Evolutionary conservation across 2,113 vertebrate species (phyloP).

Genomic region (Triplophysa siluroides): DNA sequence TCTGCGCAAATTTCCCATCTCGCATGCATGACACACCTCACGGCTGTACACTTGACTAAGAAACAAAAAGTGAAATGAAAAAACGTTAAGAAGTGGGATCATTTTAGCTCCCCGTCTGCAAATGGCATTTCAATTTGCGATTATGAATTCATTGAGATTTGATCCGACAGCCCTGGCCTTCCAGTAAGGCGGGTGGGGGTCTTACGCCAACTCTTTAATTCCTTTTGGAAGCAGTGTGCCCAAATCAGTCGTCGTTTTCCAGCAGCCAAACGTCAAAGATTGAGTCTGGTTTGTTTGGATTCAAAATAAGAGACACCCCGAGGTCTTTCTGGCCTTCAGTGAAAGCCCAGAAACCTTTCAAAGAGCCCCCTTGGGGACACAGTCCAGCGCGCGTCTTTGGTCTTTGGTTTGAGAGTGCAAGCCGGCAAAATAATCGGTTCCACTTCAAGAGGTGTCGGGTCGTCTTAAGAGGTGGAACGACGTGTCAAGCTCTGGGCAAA

Average conservation of each 20-base stretch:
- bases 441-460: neutral
- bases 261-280: conserved; percentile 23
- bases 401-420: conserved; percentile 16
- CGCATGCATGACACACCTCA: conserved; percentile 8
- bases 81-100: conserved; percentile 17
- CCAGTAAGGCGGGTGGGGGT: neutral
- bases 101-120: conserved; percentile 27
- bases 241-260: conserved; percentile 21
- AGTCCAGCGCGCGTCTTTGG: neutral
- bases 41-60: conserved; percentile 1
- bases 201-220: conserved; percentile 37
- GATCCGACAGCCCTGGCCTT: conserved; percentile 31
- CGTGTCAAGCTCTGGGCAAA: conserved; percentile 15
- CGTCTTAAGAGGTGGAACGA: conserved; percentile 22
- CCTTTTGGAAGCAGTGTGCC: conserved; percentile 14
- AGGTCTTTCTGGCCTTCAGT: conserved; percentile 2
- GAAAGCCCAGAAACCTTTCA: neutral
- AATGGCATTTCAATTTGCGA: conserved; percentile 15
- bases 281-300: conserved; percentile 31
- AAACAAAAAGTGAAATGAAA: conserved; percentile 6
- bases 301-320: conserved; percentile 12
- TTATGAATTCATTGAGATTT: conserved; percentile 35
- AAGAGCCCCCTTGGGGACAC: neutral
- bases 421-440: conserved; percentile 12
- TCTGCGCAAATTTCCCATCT: conserved; percentile 13